These are phyloP conservation scores for Zaprionus kolodkinae DNA, from an alignment of 1,140 invertebrate species.

Conservation along the genomic window DNA sequence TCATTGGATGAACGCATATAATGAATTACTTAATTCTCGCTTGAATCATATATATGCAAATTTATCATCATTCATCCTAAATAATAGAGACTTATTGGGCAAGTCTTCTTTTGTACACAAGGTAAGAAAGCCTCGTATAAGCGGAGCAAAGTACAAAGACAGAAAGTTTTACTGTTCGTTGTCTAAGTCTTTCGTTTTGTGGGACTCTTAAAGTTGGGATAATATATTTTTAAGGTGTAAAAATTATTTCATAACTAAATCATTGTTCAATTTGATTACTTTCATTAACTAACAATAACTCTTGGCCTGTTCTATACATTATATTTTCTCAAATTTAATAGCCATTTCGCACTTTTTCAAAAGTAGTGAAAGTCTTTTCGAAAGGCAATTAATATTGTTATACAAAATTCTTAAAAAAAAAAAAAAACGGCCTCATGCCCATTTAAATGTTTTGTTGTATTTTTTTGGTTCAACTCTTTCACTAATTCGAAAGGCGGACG, in stretches of 20 bases:
- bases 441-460: not conserved
- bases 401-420: not conserved
- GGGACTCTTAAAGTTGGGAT: not conserved
- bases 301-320: not conserved
- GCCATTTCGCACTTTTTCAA: not conserved
- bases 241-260: not conserved
- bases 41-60: constrained; percentile 23
- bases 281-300: not conserved
- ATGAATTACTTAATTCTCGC: constrained; percentile 1
- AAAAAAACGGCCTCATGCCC: not conserved
- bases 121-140: not conserved
- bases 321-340: not conserved
- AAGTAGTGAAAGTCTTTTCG: not conserved
- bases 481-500: constrained; percentile 2
- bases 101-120: not conserved
- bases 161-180: constrained; percentile 17
- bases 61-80: constrained; percentile 20
- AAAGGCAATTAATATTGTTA: not conserved
- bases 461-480: not conserved
- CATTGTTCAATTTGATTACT: not conserved
- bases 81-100: constrained; percentile 18
- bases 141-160: constrained; percentile 1
- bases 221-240: not conserved
- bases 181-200: constrained; percentile 21
- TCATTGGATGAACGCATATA: not conserved